A percentile compares a stretch with the other conserved stretches of the same genome.
phyloP scores from a whole-genome alignment of 2,888 invertebrate genomes.

The Thymelicus acteon region DNA sequence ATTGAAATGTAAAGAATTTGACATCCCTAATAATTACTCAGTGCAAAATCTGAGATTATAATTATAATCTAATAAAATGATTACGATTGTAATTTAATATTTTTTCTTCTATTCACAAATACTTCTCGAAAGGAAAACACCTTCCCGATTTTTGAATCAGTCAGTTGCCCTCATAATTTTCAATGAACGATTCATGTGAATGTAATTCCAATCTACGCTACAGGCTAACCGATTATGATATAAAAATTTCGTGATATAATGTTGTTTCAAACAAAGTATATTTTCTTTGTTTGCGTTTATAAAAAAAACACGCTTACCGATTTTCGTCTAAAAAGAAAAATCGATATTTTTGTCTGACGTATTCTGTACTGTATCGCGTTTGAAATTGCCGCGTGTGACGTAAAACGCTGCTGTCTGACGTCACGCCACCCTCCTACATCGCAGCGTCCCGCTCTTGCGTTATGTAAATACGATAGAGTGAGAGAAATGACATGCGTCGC shows the following conservation, averaged over 20 bases:
- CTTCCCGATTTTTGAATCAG: conserved; percentile 18
- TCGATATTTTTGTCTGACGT: conserved; percentile 75
- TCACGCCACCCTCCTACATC: conserved; percentile 58
- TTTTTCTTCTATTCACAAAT: too few species aligned
- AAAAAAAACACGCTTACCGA: conserved; percentile 15
- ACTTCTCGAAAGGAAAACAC: too few species aligned
- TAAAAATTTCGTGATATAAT: conserved; percentile 12
- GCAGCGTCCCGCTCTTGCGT: conserved; percentile 56
- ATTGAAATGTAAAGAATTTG: too few species aligned
- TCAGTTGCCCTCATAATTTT: conserved; percentile 8
- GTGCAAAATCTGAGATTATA: too few species aligned
- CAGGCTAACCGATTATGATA: too few species aligned
- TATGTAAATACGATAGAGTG: conserved; percentile 58
- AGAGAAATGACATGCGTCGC: conserved; percentile 61
- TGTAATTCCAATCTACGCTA: background rate
- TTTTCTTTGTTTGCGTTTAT: background rate
- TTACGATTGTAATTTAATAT: too few species aligned
- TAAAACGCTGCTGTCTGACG: conserved; percentile 67
- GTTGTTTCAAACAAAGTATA: background rate
- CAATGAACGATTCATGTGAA: conserved; percentile 20
- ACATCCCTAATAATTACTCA: too few species aligned
- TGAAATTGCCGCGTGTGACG: conserved; percentile 84
- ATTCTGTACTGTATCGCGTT: conserved; percentile 60
- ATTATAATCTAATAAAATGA: too few species aligned
- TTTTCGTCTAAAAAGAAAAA: conserved; percentile 53